Percentiles rank a stretch among this genome's conserved stretches.
Conservation (phyloP, 2,888 invertebrate species). For the Cataglyphis cursor region DNA sequence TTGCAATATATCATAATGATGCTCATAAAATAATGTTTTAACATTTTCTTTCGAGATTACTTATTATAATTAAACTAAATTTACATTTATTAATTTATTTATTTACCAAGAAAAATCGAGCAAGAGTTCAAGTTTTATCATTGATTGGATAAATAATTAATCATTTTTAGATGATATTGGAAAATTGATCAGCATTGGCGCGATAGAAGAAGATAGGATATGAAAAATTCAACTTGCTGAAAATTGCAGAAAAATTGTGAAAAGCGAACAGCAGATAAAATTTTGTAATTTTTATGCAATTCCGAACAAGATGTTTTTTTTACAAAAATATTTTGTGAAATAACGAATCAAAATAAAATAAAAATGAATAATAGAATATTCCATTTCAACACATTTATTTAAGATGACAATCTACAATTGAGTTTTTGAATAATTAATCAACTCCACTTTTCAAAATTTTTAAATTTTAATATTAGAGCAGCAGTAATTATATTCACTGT, state of each 20-base stretch:
- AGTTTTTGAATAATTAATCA: neutral
- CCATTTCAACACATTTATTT: neutral
- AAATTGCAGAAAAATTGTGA: slow-evolving; percentile 14
- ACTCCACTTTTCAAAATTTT: neutral
- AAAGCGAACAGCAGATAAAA: neutral
- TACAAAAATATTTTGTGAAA: neutral
- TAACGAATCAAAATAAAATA: neutral
- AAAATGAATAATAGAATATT: slow-evolving; percentile 15
- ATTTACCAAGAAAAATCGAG: neutral
- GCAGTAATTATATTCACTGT: neutral
- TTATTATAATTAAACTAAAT: neutral
- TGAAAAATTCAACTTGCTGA: slow-evolving; percentile 35
- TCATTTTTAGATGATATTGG: slow-evolving; percentile 1
- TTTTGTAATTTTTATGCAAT: slow-evolving; percentile 24
- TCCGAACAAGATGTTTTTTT: neutral
- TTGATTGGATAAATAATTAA: neutral
- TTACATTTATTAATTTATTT: neutral
- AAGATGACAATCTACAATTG: neutral
- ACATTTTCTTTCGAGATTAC: neutral
- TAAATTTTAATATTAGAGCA: neutral
- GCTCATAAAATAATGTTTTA: neutral
- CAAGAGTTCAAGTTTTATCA: neutral
- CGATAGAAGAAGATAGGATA: slow-evolving; percentile 1
- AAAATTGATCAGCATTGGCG: neutral
- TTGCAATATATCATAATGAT: neutral